Conservation (phyloP, 2,797 vertebrate genomes). For the Aeoliscus strigatus region DNA sequence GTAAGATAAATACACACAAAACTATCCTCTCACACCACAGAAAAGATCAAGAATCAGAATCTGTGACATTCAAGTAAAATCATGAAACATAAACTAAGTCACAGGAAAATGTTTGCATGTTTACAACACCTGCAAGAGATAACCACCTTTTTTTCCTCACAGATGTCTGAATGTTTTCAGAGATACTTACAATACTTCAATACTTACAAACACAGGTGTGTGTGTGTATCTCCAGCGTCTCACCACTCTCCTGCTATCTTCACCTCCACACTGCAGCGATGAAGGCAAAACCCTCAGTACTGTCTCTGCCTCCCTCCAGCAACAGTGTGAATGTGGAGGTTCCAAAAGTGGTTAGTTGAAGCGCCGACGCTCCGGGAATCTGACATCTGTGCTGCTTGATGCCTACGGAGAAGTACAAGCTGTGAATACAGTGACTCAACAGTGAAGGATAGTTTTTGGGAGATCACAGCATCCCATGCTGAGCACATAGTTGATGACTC, state of each 20-base stretch:
- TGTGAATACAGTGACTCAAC: conserved; percentile 77
- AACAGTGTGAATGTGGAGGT: conserved; percentile 34
- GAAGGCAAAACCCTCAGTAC: conserved; percentile 18
- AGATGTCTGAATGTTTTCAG: no score
- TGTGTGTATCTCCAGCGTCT: no score
- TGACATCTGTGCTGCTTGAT: conserved; percentile 75
- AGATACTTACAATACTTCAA: no score
- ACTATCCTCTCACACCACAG: no score
- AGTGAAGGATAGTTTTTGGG: conserved; percentile 71
- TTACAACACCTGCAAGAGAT: no score
- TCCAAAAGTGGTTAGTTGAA: conserved; percentile 41
- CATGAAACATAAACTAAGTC: no score
- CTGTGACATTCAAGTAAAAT: no score
- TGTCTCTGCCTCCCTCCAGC: conserved; percentile 14
- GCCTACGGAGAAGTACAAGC: conserved; percentile 73
- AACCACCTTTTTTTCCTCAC: no score
- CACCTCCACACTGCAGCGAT: not conserved
- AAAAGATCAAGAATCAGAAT: no score
- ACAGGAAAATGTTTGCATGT: no score
- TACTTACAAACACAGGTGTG: no score
- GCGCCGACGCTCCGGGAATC: conserved; percentile 55
- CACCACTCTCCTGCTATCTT: conserved; percentile 2
- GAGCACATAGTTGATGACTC: conserved; percentile 66
- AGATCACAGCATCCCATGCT: conserved; percentile 68
- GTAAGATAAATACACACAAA: no score